phyloP scores from a whole-genome alignment of 2,113 vertebrate genomes.

The Electrona antarctica region DNA sequence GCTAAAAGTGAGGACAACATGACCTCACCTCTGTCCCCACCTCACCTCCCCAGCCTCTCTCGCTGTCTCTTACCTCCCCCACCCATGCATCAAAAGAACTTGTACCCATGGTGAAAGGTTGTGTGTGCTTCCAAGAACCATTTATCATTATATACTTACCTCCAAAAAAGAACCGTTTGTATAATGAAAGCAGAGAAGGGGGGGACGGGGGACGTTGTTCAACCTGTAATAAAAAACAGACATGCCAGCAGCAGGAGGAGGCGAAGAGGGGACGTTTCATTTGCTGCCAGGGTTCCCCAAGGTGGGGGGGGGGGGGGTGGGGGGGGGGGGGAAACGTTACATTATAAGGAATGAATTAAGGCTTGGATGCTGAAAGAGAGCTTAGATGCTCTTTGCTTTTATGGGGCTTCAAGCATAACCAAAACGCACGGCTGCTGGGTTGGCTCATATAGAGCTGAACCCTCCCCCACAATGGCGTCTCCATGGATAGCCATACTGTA shows the following conservation, averaged over 20 bases:
- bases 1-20: background rate
- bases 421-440: conserved; percentile 39
- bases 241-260: conserved; percentile 69
- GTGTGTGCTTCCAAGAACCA: conserved; percentile 57
- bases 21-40: conserved; percentile 9
- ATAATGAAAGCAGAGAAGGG: conserved; percentile 58
- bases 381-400: conserved; percentile 67
- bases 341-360: conserved; percentile 72
- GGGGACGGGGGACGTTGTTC: conserved; percentile 51
- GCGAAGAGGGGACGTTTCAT: conserved; percentile 62
- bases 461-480: conserved; percentile 52
- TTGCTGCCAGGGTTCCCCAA: conserved; percentile 67
- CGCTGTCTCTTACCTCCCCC: background rate
- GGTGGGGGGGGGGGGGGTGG: conserved; percentile 46
- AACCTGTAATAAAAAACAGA: conserved; percentile 80
- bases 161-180: conserved; percentile 61
- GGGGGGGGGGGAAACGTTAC: conserved; percentile 40
- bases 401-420: conserved; percentile 58
- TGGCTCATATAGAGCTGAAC: conserved; percentile 49
- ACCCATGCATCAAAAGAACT: conserved; percentile 43
- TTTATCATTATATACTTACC: conserved; percentile 64
- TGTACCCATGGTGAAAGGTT: conserved; percentile 45
- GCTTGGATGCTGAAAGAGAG: conserved; percentile 61
- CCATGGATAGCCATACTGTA: conserved; percentile 41
- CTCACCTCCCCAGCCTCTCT: conserved; percentile 26